Base-by-base conservation (phyloP, 2,888 invertebrate species). In the Coenonympha arcania region DNA sequence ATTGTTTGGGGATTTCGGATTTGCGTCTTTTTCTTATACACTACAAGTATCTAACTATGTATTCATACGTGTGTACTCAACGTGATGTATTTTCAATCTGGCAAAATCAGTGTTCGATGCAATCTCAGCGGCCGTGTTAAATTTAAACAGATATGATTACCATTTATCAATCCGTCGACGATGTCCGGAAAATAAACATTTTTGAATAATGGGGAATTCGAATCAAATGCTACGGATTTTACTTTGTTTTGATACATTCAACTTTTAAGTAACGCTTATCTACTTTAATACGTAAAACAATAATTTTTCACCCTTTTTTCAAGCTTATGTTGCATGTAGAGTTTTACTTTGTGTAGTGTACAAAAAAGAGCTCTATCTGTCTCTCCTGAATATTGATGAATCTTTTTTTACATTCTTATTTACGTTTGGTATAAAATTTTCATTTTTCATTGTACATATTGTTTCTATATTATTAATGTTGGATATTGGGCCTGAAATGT, bases 161-260 rank as follows among this genome's bases (percentile, higher is more conserved):
- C 19, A 4, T 43, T 43, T 43, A 43, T 43, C 43, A n/a, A 42
- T 31, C 20, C 16, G 20, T n/a, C 4, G 9, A 18, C 30, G 3
- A 30, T 19, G 43, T 43, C 43, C 22, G 20, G 9, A 31, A 42
- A 43, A 30, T 31, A 43, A 43, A 20, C 31, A 31, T 6, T 6
- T n/a, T 43, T 43, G 43, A 43, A 33, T 43, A 33, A 31, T 31
- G 43, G 31, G 15, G n/a, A n/a, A n/a, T n/a, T n/a, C n/a, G n/a
- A 43, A 30, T 20, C 9, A 22, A 43, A 43, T 31, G 20, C 43
- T 20, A 9, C 31, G 18, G 43, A 31, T 31, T 43, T n/a, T 19
- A 9, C 33, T n/a, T 20, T 39, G 22, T 22, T 39, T 39, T 15
- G 9, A 11, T 20, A 20, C 20, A 36, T 36, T 36, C 36, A 20